Evolutionary conservation across 2,113 vertebrate species (phyloP), one percentile per base, ranked within the genome.

Genomic region (Cryptomyrus ogoouensis): DNA sequence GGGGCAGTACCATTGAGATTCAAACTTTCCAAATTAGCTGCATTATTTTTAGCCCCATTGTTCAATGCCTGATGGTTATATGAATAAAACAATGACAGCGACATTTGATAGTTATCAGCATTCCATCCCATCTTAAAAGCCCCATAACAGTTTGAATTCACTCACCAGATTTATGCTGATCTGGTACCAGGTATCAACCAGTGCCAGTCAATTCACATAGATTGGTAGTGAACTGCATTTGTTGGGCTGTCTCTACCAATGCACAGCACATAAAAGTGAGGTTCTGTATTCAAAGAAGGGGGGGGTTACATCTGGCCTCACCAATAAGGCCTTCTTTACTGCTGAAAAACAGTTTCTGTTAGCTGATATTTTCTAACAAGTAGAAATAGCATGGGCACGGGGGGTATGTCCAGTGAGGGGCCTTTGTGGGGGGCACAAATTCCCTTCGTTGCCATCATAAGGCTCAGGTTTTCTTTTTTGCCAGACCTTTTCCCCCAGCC

Each of bases 381-480:
- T 50, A 90, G 47, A 90, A 84, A 90, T 88, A 86, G 80, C 88
- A 49, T 3, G 53, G 74, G 86, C 19, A 88, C 91, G 50, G 27
- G 90, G 91, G 89, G 58, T 46, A 89, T 86, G 44, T 87, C 90
- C 91, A 88, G 70, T 46, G 13, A 2, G 70, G 70, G 70, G 31
- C 70, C 70, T 74, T 35, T 15, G 10, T 74, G 70, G 31, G 27
- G 13, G 70, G 10, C 53, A 52, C 3, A 83, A 90, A 89, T 88
- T 83, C 83, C 95, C 95, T 88, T 91, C 93, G 89, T 94, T 89
- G 92, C 83, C 92, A 93, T 93, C 95, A 96, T 92, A 95, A 95
- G 95, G 94, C 53, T 92, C 88, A 5, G 95, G 94, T 95, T 96
- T 93, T 92, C 70, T 46, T 84, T 91, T 89, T 74, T 31, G 10